Percentiles rank a stretch among this genome's conserved stretches.
Conservation (phyloP, 2,888 invertebrate species). For the Heliconius sara region DNA sequence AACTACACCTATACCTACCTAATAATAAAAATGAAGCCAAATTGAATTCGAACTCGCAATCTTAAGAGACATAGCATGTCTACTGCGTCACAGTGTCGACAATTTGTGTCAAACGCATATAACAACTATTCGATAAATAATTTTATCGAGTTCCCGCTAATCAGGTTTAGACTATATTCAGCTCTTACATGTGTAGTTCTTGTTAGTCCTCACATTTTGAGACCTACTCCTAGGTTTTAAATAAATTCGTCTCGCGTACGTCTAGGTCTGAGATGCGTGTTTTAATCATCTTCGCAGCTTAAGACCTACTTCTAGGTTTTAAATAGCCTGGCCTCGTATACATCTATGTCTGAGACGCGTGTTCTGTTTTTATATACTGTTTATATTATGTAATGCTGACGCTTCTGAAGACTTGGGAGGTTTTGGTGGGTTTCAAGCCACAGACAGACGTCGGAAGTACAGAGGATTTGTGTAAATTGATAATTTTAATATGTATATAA, state of each 20-base stretch:
- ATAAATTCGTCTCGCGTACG: conserved; percentile 15
- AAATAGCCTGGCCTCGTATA: conserved; percentile 17
- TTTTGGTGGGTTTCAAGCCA: conserved; percentile 49
- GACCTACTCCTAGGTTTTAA: conserved; percentile 21
- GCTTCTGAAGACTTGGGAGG: conserved; percentile 64
- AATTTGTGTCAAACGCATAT: conserved; percentile 10
- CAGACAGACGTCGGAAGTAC: conserved; percentile 9
- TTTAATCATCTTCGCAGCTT: not conserved
- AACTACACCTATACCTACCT: no score
- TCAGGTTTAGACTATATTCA: conserved; percentile 23
- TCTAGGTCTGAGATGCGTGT: not conserved
- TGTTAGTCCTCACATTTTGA: conserved; percentile 16
- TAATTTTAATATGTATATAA: not conserved
- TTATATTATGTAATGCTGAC: conserved; percentile 58
- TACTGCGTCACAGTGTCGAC: not conserved
- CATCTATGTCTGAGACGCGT: not conserved
- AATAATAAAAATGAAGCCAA: not conserved
- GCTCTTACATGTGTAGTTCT: conserved; percentile 6
- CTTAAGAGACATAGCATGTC: not conserved
- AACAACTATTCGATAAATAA: conserved; percentile 17
- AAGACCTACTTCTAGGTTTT: conserved; percentile 18
- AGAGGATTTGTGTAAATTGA: conserved; percentile 29
- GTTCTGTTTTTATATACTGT: conserved; percentile 7
- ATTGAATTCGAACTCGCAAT: not conserved
- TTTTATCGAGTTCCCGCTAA: conserved; percentile 37